Base-by-base conservation (phyloP, 2,113 vertebrate species). In the Coptodon bakossiorum region DNA sequence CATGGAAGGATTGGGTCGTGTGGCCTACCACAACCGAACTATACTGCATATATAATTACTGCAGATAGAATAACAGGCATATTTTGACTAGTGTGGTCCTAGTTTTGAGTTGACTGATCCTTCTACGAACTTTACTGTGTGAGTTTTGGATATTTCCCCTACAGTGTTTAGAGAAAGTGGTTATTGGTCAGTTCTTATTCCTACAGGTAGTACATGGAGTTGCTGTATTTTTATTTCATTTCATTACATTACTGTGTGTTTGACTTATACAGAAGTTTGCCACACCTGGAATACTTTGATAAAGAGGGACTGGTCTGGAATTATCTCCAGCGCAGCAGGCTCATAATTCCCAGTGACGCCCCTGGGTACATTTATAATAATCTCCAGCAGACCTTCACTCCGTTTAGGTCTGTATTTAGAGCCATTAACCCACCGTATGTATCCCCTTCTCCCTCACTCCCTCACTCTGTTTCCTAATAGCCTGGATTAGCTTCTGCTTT, bases 391-490 rank as follows among this genome's bases (percentile, higher is more conserved):
- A 79, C 79, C 61, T 88, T 66, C 80, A 19, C 81, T 80, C 84
- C 27, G n/a, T 91, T 94, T 89, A 90, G 82, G 82, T 87, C 94
- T 93, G 89, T 91, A 92, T 95, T 94, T 91, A 92, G 91, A 89
- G 63, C 86, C 87, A 95, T 95, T 95, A 95, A 88, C 87, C 89
- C 88, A 48, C 88, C 54, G 34, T 89, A 89, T 94, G 93, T 90
- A 86, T 85, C 88, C 83, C 91, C 53, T 82, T 86, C 93, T 92
- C 38, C 84, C 43, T 86, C 91, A 91, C 89, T 94, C 85, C 82
- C 90, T 86, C 88, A 83, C 90, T 90, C 91, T 88, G 85, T 83
- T 86, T 87, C 89, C 86, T 95, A 95, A 95, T 95, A 94, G 94
- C 91, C 56, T 90, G 93, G 93, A 95, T 95, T 94, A 94, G 89